Evolutionary conservation across 2,888 invertebrate species (phyloP).

Genomic region (Lepidochitona cinerea): DNA sequence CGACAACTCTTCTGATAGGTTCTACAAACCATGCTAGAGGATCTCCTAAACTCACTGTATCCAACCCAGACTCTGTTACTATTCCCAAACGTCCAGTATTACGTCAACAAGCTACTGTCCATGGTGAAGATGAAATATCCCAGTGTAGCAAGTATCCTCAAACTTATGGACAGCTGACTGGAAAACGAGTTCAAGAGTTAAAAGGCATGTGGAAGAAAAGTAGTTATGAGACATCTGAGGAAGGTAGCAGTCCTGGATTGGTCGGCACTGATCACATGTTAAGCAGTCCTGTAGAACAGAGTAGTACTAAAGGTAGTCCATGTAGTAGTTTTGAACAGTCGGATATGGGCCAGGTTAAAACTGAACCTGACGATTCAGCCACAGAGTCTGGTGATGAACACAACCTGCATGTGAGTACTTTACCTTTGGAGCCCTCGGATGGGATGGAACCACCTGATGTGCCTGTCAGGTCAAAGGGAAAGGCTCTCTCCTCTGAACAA

Average conservation of each 20-base stretch:
- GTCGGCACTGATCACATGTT: background rate
- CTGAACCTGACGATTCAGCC: background rate
- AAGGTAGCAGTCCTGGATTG: background rate
- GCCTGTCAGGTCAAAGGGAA: background rate
- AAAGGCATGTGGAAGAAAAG: background rate
- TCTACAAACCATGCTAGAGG: background rate
- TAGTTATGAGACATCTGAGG: background rate
- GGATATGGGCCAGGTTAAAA: background rate
- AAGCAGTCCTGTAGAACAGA: background rate
- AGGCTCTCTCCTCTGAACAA: background rate
- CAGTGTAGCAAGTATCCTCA: background rate
- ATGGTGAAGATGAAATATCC: background rate
- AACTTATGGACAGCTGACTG: background rate
- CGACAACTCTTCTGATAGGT: background rate
- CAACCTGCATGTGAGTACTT: background rate
- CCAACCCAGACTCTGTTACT: background rate
- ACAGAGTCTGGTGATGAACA: background rate
- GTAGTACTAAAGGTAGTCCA: background rate
- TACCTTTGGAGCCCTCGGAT: background rate
- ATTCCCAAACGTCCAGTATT: background rate
- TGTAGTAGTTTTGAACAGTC: background rate
- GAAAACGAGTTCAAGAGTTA: background rate
- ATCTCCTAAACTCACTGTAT: background rate
- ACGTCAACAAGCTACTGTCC: background rate
- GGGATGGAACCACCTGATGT: conserved; percentile 3